Evolutionary conservation across 2,113 vertebrate genomes (phyloP).

Genomic region (Junco hyemalis): DNA sequence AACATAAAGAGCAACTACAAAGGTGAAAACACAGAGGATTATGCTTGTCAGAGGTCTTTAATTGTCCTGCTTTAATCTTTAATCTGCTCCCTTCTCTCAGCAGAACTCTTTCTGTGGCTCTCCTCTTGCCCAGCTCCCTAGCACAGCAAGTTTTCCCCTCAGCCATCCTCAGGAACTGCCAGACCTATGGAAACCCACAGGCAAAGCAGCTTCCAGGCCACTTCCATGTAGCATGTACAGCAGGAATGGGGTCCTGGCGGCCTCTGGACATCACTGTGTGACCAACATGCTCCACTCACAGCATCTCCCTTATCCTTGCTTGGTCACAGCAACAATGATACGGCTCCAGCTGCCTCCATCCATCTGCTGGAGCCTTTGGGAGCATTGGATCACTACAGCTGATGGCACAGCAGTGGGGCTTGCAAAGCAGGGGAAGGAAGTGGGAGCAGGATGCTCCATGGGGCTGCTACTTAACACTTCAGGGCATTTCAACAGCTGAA

Average conservation of each 20-base stretch:
- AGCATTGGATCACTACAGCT: rapidly evolving
- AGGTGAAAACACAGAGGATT: background rate
- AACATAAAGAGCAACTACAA: background rate
- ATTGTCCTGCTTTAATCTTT: background rate
- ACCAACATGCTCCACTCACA: rapidly evolving
- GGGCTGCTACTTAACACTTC: background rate
- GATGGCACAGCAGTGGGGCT: background rate
- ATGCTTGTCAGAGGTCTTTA: background rate
- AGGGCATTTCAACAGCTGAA: background rate
- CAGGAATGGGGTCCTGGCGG: background rate
- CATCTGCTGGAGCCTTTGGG: background rate
- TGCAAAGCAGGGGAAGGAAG: constrained; percentile 12
- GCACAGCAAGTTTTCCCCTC: background rate
- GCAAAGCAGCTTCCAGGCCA: background rate
- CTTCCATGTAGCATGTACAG: background rate
- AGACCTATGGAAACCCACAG: rapidly evolving
- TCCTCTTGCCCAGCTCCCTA: background rate
- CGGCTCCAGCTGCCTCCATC: background rate
- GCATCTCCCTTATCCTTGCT: background rate
- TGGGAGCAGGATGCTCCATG: rapidly evolving
- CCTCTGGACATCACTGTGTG: rapidly evolving
- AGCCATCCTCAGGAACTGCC: background rate
- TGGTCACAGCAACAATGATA: background rate
- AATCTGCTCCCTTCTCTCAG: background rate
- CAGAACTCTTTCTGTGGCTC: background rate